These are phyloP conservation scores for Drosophila tsacasi DNA, from an alignment of 1,140 invertebrate species.

Conservation along the genomic window DNA sequence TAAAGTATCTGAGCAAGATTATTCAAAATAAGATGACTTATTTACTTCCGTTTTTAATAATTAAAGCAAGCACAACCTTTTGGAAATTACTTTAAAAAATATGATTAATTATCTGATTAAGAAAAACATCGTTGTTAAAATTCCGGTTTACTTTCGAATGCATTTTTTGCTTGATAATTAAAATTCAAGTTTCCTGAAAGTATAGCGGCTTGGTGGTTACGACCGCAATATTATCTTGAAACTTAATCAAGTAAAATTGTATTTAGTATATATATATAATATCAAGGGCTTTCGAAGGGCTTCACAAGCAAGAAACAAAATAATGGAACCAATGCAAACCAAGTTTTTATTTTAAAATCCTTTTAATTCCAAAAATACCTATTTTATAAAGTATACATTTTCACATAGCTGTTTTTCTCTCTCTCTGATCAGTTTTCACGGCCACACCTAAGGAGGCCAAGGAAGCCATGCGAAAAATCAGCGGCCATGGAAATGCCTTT, in stretches of 20 bases:
- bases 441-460: conserved; percentile 80
- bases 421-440: conserved; percentile 68
- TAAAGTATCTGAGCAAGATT: not conserved
- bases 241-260: not conserved
- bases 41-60: not conserved
- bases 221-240: conserved; percentile 6
- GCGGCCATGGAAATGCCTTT: conserved; percentile 69
- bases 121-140: not conserved
- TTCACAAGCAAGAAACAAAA: not conserved
- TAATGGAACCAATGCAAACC: too few relatives aligned
- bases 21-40: not conserved
- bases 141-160: not conserved
- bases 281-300: not conserved
- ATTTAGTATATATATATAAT: not conserved
- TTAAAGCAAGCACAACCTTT: not conserved
- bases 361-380: not conserved
- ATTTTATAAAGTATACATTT: not conserved
- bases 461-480: conserved; percentile 80
- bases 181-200: not conserved
- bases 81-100: too few relatives aligned
- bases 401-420: too few relatives aligned
- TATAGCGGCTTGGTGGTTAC: not conserved
- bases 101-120: not conserved
- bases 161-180: not conserved
- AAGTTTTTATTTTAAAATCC: not conserved